A percentile compares a stretch with the other conserved stretches of the same genome.
phyloP scores from a whole-genome alignment of 1,140 invertebrate genomes.

The Chionoecetes opilio region DNA sequence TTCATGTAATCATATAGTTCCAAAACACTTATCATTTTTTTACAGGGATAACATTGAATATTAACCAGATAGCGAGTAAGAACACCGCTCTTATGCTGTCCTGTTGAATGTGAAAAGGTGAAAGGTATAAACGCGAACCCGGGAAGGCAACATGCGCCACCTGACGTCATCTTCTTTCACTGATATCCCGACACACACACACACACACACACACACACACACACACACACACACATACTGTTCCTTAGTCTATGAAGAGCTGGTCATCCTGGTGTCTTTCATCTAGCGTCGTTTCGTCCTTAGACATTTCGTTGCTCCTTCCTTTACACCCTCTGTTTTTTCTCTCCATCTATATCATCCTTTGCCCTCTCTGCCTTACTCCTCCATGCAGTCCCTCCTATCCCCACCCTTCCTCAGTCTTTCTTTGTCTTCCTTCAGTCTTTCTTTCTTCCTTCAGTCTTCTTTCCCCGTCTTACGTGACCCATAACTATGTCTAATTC shows the following conservation, averaged over 20 bases:
- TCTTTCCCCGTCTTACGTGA: neutral
- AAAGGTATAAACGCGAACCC: neutral
- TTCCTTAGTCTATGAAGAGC: too few relatives aligned
- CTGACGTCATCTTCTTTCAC: neutral
- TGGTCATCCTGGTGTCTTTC: too few relatives aligned
- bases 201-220: too few relatives aligned
- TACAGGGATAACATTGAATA: neutral
- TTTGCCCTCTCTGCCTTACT: neutral
- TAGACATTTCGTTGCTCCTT: neutral
- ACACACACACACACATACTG: too few relatives aligned
- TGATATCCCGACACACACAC: too few relatives aligned
- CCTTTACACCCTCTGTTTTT: neutral
- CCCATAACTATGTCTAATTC: neutral
- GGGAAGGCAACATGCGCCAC: neutral
- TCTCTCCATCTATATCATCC: neutral
- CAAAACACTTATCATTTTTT: neutral
- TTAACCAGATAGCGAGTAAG: neutral
- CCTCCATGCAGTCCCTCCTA: neutral
- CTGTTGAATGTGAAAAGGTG: neutral
- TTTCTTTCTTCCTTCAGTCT: neutral
- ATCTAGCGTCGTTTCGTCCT: neutral
- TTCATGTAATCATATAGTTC: neutral
- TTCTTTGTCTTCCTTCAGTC: neutral
- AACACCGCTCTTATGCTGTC: neutral
- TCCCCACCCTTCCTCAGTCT: neutral